A percentile compares a stretch with the other conserved stretches of the same genome.
Conservation (phyloP, 2,888 invertebrate species). For the Heliconius aoede region DNA sequence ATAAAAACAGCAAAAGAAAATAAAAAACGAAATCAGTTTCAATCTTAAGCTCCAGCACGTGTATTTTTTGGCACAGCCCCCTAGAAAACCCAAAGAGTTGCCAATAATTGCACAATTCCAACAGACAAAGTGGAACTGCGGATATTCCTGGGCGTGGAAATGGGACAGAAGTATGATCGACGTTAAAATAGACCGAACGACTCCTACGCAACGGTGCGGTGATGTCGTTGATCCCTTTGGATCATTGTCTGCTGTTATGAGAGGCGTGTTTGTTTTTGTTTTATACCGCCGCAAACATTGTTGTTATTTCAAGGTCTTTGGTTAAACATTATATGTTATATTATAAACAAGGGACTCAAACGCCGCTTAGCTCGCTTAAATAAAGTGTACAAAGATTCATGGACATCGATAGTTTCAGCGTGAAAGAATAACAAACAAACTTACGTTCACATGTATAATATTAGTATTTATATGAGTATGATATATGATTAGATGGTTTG, state of each 20-base stretch:
- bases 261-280: conserved; percentile 62
- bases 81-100: conserved; percentile 64
- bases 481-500: too few species aligned
- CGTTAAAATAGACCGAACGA: conserved; percentile 75
- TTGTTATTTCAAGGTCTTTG: conserved; percentile 1
- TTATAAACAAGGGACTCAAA: neutral
- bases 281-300: conserved; percentile 22
- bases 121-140: conserved; percentile 55
- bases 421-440: too few species aligned
- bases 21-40: conserved; percentile 20
- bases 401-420: too few species aligned
- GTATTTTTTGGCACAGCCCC: conserved; percentile 71
- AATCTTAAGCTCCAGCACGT: conserved; percentile 58
- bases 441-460: too few species aligned
- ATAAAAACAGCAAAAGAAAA: conserved; percentile 13
- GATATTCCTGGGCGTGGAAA: conserved; percentile 39
- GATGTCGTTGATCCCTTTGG: conserved; percentile 78
- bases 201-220: conserved; percentile 73
- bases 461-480: too few species aligned
- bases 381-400: too few species aligned
- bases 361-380: too few species aligned
- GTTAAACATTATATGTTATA: neutral
- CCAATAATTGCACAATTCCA: conserved; percentile 78
- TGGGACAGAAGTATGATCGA: conserved; percentile 62
- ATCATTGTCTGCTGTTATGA: conserved; percentile 59